These are phyloP conservation scores for Drosophila guanche DNA, from an alignment of 1,140 invertebrate genomes.

Conservation along the genomic window DNA sequence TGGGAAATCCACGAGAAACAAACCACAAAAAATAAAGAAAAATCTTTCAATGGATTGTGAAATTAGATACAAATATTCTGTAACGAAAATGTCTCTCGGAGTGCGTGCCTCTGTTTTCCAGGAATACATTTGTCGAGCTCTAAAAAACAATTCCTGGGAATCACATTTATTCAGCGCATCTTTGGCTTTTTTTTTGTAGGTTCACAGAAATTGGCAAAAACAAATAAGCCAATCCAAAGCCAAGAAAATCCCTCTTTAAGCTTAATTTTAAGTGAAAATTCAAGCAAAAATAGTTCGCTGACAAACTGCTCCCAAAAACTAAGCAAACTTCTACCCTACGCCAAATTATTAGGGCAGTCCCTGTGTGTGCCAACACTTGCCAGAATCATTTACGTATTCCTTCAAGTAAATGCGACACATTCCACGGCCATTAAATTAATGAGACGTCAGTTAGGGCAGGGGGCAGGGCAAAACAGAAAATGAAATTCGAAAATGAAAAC, in stretches of 20 bases:
- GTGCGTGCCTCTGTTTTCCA: too few species aligned
- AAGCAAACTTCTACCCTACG: constrained; percentile 4
- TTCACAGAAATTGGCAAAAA: too few species aligned
- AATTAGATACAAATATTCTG: too few species aligned
- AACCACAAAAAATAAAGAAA: constrained; percentile 1
- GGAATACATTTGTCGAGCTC: too few species aligned
- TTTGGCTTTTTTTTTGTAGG: too few species aligned
- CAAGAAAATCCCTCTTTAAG: too few species aligned
- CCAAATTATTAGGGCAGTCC: constrained; percentile 51
- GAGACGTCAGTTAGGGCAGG: constrained; percentile 61
- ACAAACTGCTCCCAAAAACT: background rate
- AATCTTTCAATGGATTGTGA: constrained; percentile 28
- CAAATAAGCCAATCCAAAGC: too few species aligned
- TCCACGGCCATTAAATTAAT: constrained; percentile 69
- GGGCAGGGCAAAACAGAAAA: constrained; percentile 2
- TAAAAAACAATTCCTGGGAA: too few species aligned
- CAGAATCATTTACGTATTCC: constrained; percentile 31
- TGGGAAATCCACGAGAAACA: constrained; percentile 21
- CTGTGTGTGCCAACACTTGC: constrained; percentile 35
- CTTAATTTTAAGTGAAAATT: too few species aligned
- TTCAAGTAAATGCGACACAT: constrained; percentile 44
- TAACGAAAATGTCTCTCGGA: too few species aligned
- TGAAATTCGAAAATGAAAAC: constrained; percentile 24
- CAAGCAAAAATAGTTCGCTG: too few species aligned
- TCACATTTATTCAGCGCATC: too few species aligned